Evolutionary conservation across 2,888 invertebrate genomes (phyloP), one percentile per base, ranked within the genome.

Genomic region (Nebria salina): DNA sequence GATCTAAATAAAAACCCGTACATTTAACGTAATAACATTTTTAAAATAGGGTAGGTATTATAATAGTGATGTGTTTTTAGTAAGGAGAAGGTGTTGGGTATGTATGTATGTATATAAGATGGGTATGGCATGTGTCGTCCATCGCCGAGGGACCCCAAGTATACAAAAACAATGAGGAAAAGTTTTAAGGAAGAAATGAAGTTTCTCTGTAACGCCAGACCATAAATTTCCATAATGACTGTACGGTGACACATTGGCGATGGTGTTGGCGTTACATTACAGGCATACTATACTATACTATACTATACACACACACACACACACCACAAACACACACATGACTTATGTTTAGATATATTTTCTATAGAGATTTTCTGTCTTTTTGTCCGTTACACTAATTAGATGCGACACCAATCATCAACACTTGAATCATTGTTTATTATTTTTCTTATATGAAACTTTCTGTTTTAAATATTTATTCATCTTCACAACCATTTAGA

Each of bases 101-200:
- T 20, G 20, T 20, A 20, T 20, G 20, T 15, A 34, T 15, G 73
- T 41, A 13, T 42, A 5, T 15, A 34, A 41, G 73, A 43, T 73
- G 73, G 26, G 43, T 73, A 26, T 43, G 73, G 34, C 41, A 41
- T 73, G 75, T 70, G 70, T 70, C 70, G 26, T 34, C 26, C 70
- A 34, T 70, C 70, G 70, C 70, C 25, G 11, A 70, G 70, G 70
- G 70, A 70, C 25, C 54, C 70, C 75, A 64, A 80, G 70, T 80
- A 75, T 80, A 80, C 80, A 80, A 80, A 80, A 80, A 80, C 80
- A 80, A 80, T 80, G 80, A 80, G 75, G 80, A 80, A 80, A 80
- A 80, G 75, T 80, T 80, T 80, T 80, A 80, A 80, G 80, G 80
- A 80, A 80, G 70, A 72, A 80, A 75, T 80, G 80, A 80, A 80